Conservation (phyloP, 2,113 vertebrate genomes). For the Recurvirostra avosetta region DNA sequence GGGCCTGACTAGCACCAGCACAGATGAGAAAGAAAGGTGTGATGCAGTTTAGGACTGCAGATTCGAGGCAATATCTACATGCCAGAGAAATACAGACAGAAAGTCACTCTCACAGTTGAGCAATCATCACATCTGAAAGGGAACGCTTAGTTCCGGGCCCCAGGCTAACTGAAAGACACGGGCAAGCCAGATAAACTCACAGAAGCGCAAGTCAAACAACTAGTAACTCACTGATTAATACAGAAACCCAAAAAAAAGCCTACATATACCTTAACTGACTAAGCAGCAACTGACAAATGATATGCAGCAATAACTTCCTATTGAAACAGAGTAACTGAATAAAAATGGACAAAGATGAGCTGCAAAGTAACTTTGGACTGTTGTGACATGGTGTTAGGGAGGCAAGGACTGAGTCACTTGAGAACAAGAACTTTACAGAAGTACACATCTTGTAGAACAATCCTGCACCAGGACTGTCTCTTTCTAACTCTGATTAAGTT, state of each 20-base stretch:
- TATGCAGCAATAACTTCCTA: not conserved
- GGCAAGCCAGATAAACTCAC: not conserved
- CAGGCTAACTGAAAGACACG: not conserved
- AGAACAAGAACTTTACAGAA: not conserved
- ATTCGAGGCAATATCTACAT: not conserved
- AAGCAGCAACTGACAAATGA: not conserved
- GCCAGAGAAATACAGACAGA: not conserved
- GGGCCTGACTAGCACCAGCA: not conserved
- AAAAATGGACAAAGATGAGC: not conserved
- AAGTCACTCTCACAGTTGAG: not conserved
- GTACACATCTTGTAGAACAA: not conserved
- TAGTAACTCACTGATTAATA: not conserved
- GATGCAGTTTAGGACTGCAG: not conserved
- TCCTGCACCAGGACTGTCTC: not conserved
- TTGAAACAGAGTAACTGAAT: not conserved
- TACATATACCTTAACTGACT: not conserved
- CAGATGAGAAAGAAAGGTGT: not conserved
- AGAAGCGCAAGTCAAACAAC: not conserved
- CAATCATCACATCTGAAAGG: not conserved
- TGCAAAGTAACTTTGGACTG: not conserved
- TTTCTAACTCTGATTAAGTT: not conserved
- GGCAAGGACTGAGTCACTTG: not conserved
- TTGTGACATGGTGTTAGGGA: accelerated
- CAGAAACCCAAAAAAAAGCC: not conserved
- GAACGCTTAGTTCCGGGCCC: not conserved